Evolutionary conservation across 1,140 invertebrate genomes (phyloP).

Genomic region (Panagrolaimus sp.): DNA sequence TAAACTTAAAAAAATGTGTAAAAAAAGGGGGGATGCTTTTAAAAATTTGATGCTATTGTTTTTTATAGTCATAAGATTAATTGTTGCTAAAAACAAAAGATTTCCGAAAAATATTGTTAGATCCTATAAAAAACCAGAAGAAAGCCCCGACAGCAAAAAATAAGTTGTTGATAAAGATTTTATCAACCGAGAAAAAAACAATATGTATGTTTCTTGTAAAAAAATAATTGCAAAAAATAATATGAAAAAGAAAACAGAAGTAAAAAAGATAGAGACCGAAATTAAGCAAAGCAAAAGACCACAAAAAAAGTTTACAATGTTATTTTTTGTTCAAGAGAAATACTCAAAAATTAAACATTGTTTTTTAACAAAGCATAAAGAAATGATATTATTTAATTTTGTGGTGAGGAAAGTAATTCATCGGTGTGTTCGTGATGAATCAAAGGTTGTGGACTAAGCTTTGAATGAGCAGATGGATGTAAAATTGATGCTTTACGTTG

Average conservation of each 20-base stretch:
- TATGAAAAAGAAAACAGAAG: neutral
- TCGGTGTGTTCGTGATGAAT: conserved; percentile 52
- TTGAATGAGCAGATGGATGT: conserved; percentile 55
- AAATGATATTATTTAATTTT: neutral
- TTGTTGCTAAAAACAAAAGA: too few relatives aligned
- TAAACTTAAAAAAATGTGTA: too few relatives aligned
- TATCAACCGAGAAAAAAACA: too few relatives aligned
- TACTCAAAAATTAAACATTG: neutral
- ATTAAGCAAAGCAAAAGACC: neutral
- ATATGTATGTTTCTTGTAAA: too few relatives aligned
- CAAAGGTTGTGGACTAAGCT: conserved; percentile 54
- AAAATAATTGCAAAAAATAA: too few relatives aligned
- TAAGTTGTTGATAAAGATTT: too few relatives aligned
- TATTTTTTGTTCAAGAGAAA: neutral
- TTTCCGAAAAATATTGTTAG: too few relatives aligned
- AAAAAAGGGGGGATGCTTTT: too few relatives aligned
- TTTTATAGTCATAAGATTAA: too few relatives aligned
- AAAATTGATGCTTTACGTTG: conserved; percentile 58
- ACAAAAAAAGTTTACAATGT: neutral
- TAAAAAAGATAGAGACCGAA: neutral
- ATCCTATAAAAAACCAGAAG: too few relatives aligned
- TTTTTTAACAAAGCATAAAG: neutral
- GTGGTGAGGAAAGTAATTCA: conserved; percentile 23
- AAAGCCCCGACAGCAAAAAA: too few relatives aligned
- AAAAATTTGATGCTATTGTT: too few relatives aligned